Conservation (phyloP, 64 coral and sea anemone species). For the Pachyseris speciosa region DNA sequence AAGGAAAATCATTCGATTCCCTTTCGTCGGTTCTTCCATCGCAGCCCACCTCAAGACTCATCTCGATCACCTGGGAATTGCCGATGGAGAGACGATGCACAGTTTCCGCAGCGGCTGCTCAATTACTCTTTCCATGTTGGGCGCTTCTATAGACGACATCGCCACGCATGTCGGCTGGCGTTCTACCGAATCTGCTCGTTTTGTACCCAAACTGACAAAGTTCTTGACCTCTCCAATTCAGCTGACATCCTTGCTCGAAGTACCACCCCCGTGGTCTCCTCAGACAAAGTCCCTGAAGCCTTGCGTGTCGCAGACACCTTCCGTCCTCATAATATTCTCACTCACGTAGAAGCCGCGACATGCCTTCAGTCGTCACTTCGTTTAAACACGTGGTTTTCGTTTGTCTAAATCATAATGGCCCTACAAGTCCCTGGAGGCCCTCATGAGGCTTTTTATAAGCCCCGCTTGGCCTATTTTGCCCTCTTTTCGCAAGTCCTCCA, state of each 20-base stretch:
- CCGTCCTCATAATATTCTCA: background rate
- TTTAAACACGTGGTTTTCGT: too few species aligned
- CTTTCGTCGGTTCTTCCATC: constrained; percentile 1
- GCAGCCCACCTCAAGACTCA: background rate
- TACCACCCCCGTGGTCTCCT: background rate
- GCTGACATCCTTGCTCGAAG: background rate
- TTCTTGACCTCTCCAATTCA: constrained; percentile 4
- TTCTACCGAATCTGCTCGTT: background rate
- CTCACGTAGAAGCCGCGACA: too few species aligned
- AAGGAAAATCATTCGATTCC: too few species aligned
- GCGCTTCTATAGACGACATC: background rate
- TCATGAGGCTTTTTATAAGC: too few species aligned
- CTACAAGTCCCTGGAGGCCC: too few species aligned
- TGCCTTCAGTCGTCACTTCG: too few species aligned
- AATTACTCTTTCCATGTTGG: constrained; percentile 18
- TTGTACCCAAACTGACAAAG: background rate
- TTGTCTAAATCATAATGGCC: too few species aligned
- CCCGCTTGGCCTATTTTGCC: too few species aligned
- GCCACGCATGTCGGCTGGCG: background rate
- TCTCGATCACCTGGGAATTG: constrained; percentile 12
- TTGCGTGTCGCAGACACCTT: background rate
- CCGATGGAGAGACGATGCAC: constrained; percentile 24
- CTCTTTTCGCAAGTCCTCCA: too few species aligned
- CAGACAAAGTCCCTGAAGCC: background rate
- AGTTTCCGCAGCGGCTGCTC: constrained; percentile 13